Conservation (phyloP, 2,113 vertebrate genomes). For the Nycticryphes semicollaris region DNA sequence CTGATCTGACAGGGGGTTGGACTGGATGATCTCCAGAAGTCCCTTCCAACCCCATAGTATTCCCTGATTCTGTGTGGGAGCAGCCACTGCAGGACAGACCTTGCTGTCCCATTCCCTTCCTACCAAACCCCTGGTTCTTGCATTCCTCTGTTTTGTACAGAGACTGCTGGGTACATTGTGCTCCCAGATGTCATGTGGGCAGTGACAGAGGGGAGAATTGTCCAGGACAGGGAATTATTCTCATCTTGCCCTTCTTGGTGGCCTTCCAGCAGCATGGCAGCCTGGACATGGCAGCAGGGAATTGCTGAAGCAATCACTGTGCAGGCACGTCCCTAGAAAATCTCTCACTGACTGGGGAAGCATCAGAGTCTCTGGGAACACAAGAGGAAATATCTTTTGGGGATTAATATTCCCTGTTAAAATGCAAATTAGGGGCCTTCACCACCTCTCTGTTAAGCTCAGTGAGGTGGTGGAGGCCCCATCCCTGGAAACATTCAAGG, state of each 20-base stretch:
- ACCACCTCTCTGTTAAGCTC: too few species aligned
- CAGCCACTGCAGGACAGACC: not conserved
- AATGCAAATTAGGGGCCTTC: not conserved
- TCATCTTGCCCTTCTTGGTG: not conserved
- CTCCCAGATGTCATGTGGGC: accelerated
- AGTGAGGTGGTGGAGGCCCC: too few species aligned
- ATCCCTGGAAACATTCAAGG: too few species aligned
- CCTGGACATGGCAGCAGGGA: not conserved
- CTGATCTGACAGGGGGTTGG: too few species aligned
- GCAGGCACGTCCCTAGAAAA: not conserved
- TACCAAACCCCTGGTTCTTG: not conserved
- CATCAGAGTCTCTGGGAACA: not conserved
- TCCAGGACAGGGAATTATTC: not conserved
- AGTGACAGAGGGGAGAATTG: not conserved
- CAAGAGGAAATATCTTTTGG: accelerated
- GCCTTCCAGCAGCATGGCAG: not conserved
- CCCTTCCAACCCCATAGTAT: too few species aligned
- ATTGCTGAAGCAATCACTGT: not conserved
- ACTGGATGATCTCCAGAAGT: too few species aligned
- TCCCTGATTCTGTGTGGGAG: not conserved
- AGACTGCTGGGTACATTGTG: not conserved
- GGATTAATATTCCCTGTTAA: not conserved
- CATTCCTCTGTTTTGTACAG: accelerated
- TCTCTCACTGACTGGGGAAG: not conserved
- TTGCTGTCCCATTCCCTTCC: not conserved